Evolutionary conservation across 2,888 invertebrate species (phyloP).

Genomic region (Eupithecia pulchellata): DNA sequence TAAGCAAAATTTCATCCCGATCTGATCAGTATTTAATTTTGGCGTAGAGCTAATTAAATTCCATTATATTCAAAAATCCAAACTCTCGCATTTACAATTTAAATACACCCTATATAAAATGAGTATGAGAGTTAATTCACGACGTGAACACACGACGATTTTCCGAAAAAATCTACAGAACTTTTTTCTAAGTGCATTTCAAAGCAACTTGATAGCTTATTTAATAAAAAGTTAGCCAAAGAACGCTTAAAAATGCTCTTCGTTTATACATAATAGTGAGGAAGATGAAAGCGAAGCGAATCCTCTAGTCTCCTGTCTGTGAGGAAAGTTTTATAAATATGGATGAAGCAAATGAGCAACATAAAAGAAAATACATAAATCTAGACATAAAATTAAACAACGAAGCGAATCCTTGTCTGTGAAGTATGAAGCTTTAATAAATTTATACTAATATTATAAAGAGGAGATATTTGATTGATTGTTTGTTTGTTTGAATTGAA

Average conservation of each 20-base stretch:
- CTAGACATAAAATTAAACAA: not conserved
- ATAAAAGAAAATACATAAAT: not conserved
- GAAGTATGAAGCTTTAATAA: no score
- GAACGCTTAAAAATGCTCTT: not conserved
- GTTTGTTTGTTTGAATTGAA: no score
- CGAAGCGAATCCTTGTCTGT: no score
- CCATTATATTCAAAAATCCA: not conserved
- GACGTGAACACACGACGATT: not conserved
- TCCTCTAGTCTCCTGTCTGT: no score
- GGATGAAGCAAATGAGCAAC: no score
- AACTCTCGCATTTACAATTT: not conserved
- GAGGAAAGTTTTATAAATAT: not conserved
- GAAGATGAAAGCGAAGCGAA: not conserved
- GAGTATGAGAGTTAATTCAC: not conserved
- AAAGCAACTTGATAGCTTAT: not conserved
- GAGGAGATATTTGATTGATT: no score
- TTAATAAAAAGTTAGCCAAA: not conserved
- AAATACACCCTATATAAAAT: no score
- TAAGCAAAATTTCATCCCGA: not conserved
- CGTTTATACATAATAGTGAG: not conserved
- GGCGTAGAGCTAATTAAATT: not conserved
- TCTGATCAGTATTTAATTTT: not conserved
- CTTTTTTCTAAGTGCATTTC: not conserved
- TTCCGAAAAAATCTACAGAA: not conserved
- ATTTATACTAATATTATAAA: no score